Evolutionary conservation across 2,888 invertebrate genomes (phyloP), one percentile per base, ranked within the genome.

Genomic region (Amiota minor): DNA sequence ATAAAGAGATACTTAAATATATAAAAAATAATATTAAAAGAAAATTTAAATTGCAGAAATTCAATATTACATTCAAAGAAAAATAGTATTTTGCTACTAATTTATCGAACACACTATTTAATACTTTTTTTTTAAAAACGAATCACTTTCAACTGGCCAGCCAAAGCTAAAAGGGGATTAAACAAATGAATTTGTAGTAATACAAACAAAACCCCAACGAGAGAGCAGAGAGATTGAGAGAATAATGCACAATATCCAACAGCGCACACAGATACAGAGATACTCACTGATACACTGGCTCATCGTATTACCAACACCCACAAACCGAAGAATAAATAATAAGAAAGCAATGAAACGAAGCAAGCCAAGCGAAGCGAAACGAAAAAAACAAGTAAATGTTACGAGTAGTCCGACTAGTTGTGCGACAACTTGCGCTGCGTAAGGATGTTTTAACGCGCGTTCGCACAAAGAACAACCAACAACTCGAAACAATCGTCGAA

Each of bases 381-480:
- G 70, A 53, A 69, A 53, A 46, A 75, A 82, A 80, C 79, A 70
- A 74, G 78, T 74, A 75, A 76, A 82, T 79, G 78, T 83, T 80
- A 80, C 82, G 85, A 81, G 81, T 82, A 76, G 72, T 89, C 88
- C n/a, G n/a, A n/a, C n/a, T n/a, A 92, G 92, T 92, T 91, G 90
- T 92, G 92, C 92, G 92, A 91, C 92, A 92, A 91, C 92, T 91
- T 92, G 91, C 92, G 92, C 91, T 91, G 88, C 86, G 92, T 88
- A 81, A 87, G 84, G 87, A 87, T 83, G 87, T 87, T 86, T 89
- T 91, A 88, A 91, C 91, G 88, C 87, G 87, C 86, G 87, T 87
- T 86, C 84, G 86, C 78, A 81, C 78, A 72, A 14, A 71, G 64
- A 71, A 49, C 68, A 50, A 35, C 64, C 68, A 50, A 35, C 64